Evolutionary conservation across 2,797 vertebrate genomes (phyloP).

Genomic region (Podargus strigoides): DNA sequence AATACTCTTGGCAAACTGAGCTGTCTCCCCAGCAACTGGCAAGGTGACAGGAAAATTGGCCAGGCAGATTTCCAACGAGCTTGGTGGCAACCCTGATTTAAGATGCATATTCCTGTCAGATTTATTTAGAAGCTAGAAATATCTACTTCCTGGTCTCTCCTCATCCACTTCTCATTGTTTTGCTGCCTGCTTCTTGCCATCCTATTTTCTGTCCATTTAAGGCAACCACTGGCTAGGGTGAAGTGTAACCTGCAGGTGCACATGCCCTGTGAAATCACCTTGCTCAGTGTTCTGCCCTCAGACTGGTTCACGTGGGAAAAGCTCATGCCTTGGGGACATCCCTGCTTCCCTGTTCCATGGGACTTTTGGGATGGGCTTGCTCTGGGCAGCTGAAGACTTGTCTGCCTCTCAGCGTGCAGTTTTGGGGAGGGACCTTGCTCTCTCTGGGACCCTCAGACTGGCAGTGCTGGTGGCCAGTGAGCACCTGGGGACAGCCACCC

Average conservation of each 20-base stretch:
- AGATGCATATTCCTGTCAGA: slow-evolving; percentile 20
- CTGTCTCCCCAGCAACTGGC: slow-evolving; percentile 49
- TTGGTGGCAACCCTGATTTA: slow-evolving; percentile 40
- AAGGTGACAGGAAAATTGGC: slow-evolving; percentile 22
- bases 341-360: not conserved
- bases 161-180: not conserved
- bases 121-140: slow-evolving; percentile 24
- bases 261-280: not conserved
- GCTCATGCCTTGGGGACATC: not conserved
- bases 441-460: not conserved
- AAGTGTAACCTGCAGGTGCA: not conserved
- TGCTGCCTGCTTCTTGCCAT: not conserved
- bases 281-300: rapidly evolving
- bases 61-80: slow-evolving; percentile 23
- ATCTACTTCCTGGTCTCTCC: not conserved
- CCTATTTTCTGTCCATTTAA: not conserved
- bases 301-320: not conserved
- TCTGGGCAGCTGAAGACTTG: not conserved
- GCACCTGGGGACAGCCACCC: not conserved
- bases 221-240: not conserved
- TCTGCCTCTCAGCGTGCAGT: not conserved
- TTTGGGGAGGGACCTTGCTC: not conserved
- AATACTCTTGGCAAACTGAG: slow-evolving; percentile 14
- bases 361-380: not conserved
- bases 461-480: rapidly evolving